Percentiles rank a stretch among this genome's conserved stretches.
Conservation (phyloP, 1,140 invertebrate genomes). For the Papilio helenus region DNA sequence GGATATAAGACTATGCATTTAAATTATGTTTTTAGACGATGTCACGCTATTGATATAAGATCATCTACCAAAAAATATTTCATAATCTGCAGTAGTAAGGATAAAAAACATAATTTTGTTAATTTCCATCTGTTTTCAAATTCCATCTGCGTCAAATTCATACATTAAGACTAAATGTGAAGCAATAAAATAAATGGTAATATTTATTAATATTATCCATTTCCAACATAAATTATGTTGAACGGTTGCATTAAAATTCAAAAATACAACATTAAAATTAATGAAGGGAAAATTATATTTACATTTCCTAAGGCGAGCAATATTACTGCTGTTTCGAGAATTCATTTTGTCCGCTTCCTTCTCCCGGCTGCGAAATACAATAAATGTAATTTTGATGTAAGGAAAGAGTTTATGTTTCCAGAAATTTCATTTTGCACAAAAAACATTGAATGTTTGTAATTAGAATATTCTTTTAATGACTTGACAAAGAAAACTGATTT, state of each 20-base stretch:
- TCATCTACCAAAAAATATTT: no score
- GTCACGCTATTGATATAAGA: no score
- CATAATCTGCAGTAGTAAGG: no score
- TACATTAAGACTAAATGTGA: neutral
- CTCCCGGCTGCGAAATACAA: neutral
- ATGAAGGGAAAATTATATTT: slow-evolving; percentile 12
- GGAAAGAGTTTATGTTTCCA: neutral
- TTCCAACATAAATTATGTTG: neutral
- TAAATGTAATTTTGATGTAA: slow-evolving; percentile 7
- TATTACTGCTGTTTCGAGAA: slow-evolving; percentile 12
- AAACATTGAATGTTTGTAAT: neutral
- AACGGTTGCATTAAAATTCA: slow-evolving; percentile 9
- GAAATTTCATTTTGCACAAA: neutral
- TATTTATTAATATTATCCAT: slow-evolving; percentile 1
- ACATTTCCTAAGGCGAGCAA: neutral
- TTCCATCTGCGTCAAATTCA: neutral
- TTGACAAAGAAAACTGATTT: no score
- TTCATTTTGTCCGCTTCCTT: slow-evolving; percentile 14
- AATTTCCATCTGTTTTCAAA: neutral
- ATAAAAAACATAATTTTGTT: no score
- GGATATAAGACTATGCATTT: no score
- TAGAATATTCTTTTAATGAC: no score
- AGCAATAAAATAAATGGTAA: neutral
- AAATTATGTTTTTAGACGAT: no score
- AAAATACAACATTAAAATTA: slow-evolving; percentile 17